Conservation (phyloP, 1,140 invertebrate genomes). For the Archegozetes longisetosus region DNA sequence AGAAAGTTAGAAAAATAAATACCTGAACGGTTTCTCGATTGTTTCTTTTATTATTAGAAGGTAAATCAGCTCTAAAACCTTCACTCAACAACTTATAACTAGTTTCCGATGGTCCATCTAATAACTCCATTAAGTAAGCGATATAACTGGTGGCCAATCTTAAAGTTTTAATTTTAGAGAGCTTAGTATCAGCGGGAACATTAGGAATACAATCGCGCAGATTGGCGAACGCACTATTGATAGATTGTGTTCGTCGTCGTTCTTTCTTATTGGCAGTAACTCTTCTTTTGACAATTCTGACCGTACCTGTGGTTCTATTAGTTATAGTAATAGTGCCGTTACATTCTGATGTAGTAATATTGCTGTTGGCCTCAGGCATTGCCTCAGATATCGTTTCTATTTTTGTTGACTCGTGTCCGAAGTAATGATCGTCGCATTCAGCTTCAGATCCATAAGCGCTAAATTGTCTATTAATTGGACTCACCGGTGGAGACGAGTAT, state of each 20-base stretch:
- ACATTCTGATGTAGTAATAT: background rate
- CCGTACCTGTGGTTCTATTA: background rate
- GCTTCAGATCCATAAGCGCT: background rate
- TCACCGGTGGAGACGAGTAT: background rate
- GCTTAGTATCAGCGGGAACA: constrained; percentile 82
- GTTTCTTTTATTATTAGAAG: constrained; percentile 33
- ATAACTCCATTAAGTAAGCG: constrained; percentile 34
- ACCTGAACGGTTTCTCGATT: background rate
- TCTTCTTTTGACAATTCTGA: constrained; percentile 16
- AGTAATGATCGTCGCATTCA: background rate
- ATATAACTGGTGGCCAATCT: constrained; percentile 37
- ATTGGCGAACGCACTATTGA: constrained; percentile 85
- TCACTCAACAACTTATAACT: constrained; percentile 26
- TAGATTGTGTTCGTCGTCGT: constrained; percentile 67
- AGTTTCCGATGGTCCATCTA: constrained; percentile 33
- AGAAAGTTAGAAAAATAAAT: background rate
- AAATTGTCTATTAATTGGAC: background rate
- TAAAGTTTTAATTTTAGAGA: constrained; percentile 43
- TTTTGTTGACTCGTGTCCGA: background rate
- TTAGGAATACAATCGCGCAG: constrained; percentile 86
- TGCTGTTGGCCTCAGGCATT: background rate
- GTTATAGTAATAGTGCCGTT: background rate
- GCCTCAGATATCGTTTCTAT: background rate
- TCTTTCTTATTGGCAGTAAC: constrained; percentile 75
- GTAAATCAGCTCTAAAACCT: constrained; percentile 40